Conservation (phyloP, 2,888 invertebrate genomes). For the Germaria angustata region DNA sequence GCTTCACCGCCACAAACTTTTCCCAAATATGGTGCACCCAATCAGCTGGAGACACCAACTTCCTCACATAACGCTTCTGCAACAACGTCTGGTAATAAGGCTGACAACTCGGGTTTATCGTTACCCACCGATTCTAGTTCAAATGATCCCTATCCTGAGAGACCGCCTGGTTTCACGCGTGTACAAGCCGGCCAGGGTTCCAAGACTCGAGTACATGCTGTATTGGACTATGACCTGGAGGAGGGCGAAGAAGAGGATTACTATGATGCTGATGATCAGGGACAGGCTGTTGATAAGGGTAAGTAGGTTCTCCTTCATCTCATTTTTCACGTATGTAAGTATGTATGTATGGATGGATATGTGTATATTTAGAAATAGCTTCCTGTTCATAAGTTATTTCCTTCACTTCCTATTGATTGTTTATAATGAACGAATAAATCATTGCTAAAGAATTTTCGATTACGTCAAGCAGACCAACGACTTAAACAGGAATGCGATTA, state of each 20-base stretch:
- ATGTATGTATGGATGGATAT: too few relatives aligned
- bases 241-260: slow-evolving; percentile 79
- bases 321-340: too few relatives aligned
- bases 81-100: slow-evolving; percentile 59
- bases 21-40: slow-evolving; percentile 34
- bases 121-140: slow-evolving; percentile 58
- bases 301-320: slow-evolving; percentile 46
- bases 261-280: slow-evolving; percentile 76
- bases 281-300: slow-evolving; percentile 70
- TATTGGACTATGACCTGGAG: slow-evolving; percentile 79
- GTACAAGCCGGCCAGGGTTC: slow-evolving; percentile 82
- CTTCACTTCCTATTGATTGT: too few relatives aligned
- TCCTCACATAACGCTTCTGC: slow-evolving; percentile 58
- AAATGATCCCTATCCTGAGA: slow-evolving; percentile 80
- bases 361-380: too few relatives aligned
- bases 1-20: slow-evolving; percentile 53
- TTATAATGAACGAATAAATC: slow-evolving; percentile 10
- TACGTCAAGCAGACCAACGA: slow-evolving; percentile 8
- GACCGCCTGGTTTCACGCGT: slow-evolving; percentile 84
- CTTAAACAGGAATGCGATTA: slow-evolving; percentile 2
- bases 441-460: slow-evolving; percentile 30
- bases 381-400: too few relatives aligned
- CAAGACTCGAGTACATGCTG: slow-evolving; percentile 81
- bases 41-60: slow-evolving; percentile 58
- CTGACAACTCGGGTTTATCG: slow-evolving; percentile 65